Conservation (phyloP, 35 echinoderm and acorn worm genomes). For the Hemicentrotus pulcherrimus region DNA sequence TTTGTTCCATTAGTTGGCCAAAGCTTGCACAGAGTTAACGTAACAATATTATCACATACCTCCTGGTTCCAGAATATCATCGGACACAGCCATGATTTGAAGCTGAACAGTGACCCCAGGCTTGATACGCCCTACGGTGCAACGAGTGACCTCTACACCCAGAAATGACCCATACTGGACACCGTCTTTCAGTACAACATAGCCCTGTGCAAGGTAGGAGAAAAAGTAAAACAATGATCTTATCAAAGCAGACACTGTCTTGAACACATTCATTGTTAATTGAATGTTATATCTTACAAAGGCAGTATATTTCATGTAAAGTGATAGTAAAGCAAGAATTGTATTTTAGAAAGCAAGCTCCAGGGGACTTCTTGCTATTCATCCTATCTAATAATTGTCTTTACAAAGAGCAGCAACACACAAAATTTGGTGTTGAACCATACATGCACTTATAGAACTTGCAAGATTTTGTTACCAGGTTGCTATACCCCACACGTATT, state of each 20-base stretch:
- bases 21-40: too few species aligned
- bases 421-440: too few species aligned
- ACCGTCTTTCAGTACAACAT: constrained; percentile 59
- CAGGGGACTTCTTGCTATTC: background rate
- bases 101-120: constrained; percentile 46
- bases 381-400: background rate
- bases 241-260: too few species aligned
- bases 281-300: too few species aligned
- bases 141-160: constrained; percentile 3
- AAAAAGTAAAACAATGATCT: background rate
- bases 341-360: background rate
- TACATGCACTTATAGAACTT: too few species aligned
- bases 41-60: background rate
- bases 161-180: constrained; percentile 29
- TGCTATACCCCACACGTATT: too few species aligned
- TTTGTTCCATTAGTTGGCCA: too few species aligned
- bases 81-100: constrained; percentile 56
- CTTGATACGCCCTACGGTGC: constrained; percentile 45
- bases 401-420: background rate
- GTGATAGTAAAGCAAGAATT: background rate
- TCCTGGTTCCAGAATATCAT: constrained; percentile 32
- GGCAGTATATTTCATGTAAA: background rate
- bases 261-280: too few species aligned
- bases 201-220: constrained; percentile 30
- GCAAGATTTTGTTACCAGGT: too few species aligned